Evolutionary conservation across 1,140 invertebrate genomes (phyloP).

Genomic region (Trypoxylus dichotomus): DNA sequence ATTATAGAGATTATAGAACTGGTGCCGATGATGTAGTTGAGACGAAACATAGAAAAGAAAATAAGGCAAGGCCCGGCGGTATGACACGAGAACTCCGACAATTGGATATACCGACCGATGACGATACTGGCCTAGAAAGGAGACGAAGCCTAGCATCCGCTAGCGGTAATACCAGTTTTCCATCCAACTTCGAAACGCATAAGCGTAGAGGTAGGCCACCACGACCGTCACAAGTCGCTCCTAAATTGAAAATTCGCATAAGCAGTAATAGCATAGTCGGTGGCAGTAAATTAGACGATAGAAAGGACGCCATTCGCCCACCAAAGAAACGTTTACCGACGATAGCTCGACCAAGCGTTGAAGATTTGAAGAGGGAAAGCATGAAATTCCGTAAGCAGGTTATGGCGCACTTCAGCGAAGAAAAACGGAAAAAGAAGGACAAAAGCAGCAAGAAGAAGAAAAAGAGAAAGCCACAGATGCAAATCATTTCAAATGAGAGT

Average conservation of each 20-base stretch:
- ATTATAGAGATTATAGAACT: conserved; percentile 66
- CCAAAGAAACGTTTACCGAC: conserved; percentile 77
- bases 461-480: conserved; percentile 63
- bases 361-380: conserved; percentile 78
- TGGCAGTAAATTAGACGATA: conserved; percentile 53
- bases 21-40: conserved; percentile 63
- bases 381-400: conserved; percentile 85
- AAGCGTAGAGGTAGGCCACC: conserved; percentile 61
- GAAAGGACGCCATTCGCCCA: conserved; percentile 64
- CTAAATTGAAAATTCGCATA: conserved; percentile 81
- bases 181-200: conserved; percentile 48
- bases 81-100: conserved; percentile 61
- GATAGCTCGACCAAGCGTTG: conserved; percentile 66
- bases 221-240: conserved; percentile 55
- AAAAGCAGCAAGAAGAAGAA: conserved; percentile 68
- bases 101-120: conserved; percentile 55
- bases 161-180: conserved; percentile 49
- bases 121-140: conserved; percentile 52
- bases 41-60: conserved; percentile 68
- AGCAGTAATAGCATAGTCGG: conserved; percentile 58
- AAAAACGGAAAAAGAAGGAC: conserved; percentile 63
- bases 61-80: conserved; percentile 52
- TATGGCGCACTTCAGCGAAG: conserved; percentile 72
- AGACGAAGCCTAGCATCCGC: conserved; percentile 51
- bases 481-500: conserved; percentile 62